Evolutionary conservation across 2,888 invertebrate genomes (phyloP), one percentile per base, ranked within the genome.

Genomic region (Apotomis capreana): DNA sequence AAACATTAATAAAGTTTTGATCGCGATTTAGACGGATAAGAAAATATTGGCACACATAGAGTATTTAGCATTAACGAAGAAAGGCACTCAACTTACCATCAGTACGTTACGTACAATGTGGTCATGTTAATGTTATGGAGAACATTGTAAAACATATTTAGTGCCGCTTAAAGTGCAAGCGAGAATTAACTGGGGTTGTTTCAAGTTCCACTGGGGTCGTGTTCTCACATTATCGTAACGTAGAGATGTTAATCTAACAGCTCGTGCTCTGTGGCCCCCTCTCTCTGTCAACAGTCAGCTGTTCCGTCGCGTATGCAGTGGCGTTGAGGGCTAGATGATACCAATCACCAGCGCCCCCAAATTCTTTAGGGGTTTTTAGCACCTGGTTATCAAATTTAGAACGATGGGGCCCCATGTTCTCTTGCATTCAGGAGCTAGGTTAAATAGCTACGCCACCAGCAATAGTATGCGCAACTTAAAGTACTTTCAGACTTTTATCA

Each of bases 21-120:
- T 80, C 79, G 76, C 78, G 78, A 81, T 78, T 80, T 78, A 77
- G 79, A 82, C 70, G 76, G 77, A 78, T 77, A 74, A 37, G 75
- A 77, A 81, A 81, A 80, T 78, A 85, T 90, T 90, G 90, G 89
- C 90, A 90, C 90, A 81, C 83, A 83, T 83, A 87, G 89, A 90
- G 89, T 89, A 88, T 89, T 87, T 77, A 82, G 81, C 83, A 54
- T 73, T 80, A 81, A 78, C 70, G 77, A 83, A 81, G 68, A 77
- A 83, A 85, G 82, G 81, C 82, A 86, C 83, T 74, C 70, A 78
- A 26, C 73, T 78, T 76, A 75, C 73, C 54, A 77, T 75, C 79
- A 74, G 70, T 67, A 74, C 71, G 75, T 77, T 74, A 67, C 77
- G 77, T 61, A 75, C 73, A 77, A 69, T 15, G 46, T 63, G 52